Evolutionary conservation across 1,140 invertebrate species (phyloP), one percentile per base, ranked within the genome.

Genomic region (Drosophila lini): DNA sequence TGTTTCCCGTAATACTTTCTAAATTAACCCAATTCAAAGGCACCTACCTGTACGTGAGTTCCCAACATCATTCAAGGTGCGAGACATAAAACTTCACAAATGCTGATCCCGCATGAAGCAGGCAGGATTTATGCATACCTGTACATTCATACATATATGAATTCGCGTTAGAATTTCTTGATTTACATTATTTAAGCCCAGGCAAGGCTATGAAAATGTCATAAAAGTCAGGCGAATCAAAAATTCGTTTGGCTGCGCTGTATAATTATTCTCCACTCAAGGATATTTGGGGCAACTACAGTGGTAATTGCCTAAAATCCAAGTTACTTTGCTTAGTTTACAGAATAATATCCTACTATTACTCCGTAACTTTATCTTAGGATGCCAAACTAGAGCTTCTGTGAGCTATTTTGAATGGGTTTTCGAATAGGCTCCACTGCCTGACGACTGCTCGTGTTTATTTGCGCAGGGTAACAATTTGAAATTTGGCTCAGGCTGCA

Each of bases 401-500:
- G 15, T 5, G 15, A 7, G 13, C 3, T 11, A 11, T 19, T 28
- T n/a, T n/a, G 1, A 70, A 70, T 57, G 34, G 42, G 1, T 57
- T 48, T 53, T 34, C 10, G 32, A 40, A 47, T 47, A 52, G 42
- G 42, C 28, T 71, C 52, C 52, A 70, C 57, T 79, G 67, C 48
- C 22, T n/a, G 28, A 38, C 61, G 28, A 38, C 61, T 48, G 19
- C 61, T 45, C 67, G 56, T 64, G 75, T 41, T 69, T 55, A 41
- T 64, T 58, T 80, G 82, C 40, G 63, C 59, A 45, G 80, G 75
- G 83, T 86, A 88, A 88, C 86, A 86, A 86, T 86, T 86, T 86
- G 71, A 67, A 86, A 88, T 86, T 86, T 86, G 83, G 83, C 76
- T 67, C 50, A 88, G 60, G 44, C 83, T 83, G 83, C 83, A 88